Conservation (phyloP, 2,888 invertebrate species). For the Laspeyria flexula region DNA sequence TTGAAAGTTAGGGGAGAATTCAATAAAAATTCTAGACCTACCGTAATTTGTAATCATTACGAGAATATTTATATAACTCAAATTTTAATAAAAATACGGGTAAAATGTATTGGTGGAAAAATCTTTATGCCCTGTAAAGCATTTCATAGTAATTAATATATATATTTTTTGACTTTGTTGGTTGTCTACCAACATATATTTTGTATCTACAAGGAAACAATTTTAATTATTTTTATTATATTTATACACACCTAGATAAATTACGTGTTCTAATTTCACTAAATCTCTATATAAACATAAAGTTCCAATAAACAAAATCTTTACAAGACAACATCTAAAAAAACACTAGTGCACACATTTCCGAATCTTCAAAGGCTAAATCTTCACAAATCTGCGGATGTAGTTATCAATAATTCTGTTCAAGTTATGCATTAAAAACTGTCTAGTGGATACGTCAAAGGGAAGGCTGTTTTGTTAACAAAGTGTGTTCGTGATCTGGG, state of each 20-base stretch:
- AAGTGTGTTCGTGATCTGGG: conserved; percentile 80
- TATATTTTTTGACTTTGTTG: too few relatives aligned
- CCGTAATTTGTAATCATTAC: not conserved
- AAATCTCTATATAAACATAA: too few relatives aligned
- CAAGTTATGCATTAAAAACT: conserved; percentile 83
- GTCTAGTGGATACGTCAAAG: conserved; percentile 75
- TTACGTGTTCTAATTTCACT: too few relatives aligned
- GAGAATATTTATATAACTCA: not conserved
- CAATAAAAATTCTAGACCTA: not conserved
- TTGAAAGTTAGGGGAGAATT: not conserved
- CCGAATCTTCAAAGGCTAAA: conserved; percentile 61
- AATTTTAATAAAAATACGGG: too few relatives aligned
- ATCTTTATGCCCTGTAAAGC: too few relatives aligned
- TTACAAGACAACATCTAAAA: conserved; percentile 15
- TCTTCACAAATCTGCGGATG: conserved; percentile 55
- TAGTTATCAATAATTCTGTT: conserved; percentile 78
- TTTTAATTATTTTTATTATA: too few relatives aligned
- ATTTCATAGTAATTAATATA: too few relatives aligned
- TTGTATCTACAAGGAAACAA: too few relatives aligned
- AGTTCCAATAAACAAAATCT: too few relatives aligned
- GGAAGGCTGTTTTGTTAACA: conserved; percentile 80
- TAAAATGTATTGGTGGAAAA: too few relatives aligned
- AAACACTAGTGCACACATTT: conserved; percentile 39
- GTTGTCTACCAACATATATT: too few relatives aligned
- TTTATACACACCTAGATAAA: too few relatives aligned